Conservation (phyloP, 2,797 vertebrate species). For the Muscicapa comitata region DNA sequence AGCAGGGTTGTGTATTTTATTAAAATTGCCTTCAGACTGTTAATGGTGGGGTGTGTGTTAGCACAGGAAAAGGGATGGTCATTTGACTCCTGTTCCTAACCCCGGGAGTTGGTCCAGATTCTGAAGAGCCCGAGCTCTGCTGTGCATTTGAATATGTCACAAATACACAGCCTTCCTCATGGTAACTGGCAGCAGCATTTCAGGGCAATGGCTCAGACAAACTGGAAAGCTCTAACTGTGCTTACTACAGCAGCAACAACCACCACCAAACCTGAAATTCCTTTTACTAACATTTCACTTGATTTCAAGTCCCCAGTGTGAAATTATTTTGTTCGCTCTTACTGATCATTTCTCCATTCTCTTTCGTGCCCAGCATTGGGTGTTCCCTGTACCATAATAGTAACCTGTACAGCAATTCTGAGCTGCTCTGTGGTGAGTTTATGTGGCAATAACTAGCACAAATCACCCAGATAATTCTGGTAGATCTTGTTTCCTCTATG, state of each 20-base stretch:
- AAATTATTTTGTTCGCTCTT: constrained; percentile 13
- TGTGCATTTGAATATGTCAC: constrained; percentile 67
- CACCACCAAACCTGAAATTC: neutral
- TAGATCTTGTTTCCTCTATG: constrained; percentile 45
- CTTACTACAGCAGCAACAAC: neutral
- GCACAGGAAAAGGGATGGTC: constrained; percentile 61
- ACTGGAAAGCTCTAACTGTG: constrained; percentile 44
- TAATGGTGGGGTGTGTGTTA: constrained; percentile 69
- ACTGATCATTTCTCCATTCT: neutral
- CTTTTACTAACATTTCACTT: constrained; percentile 12
- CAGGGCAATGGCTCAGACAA: constrained; percentile 63
- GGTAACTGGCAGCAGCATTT: constrained; percentile 60
- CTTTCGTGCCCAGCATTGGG: neutral
- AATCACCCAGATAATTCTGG: constrained; percentile 41
- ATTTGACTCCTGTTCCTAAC: constrained; percentile 64
- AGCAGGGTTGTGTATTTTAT: constrained; percentile 75
- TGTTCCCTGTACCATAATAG: neutral
- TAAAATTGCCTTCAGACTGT: constrained; percentile 77
- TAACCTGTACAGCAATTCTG: neutral
- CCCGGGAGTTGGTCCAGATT: constrained; percentile 67
- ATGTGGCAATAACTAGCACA: constrained; percentile 32
- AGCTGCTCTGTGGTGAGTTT: neutral
- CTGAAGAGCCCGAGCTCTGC: constrained; percentile 67
- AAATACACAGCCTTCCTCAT: constrained; percentile 64
- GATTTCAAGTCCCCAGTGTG: neutral